Percentiles rank a stretch among this genome's conserved stretches.
phyloP scores from a whole-genome alignment of 1,140 invertebrate species.

The Papilio aristodemus region DNA sequence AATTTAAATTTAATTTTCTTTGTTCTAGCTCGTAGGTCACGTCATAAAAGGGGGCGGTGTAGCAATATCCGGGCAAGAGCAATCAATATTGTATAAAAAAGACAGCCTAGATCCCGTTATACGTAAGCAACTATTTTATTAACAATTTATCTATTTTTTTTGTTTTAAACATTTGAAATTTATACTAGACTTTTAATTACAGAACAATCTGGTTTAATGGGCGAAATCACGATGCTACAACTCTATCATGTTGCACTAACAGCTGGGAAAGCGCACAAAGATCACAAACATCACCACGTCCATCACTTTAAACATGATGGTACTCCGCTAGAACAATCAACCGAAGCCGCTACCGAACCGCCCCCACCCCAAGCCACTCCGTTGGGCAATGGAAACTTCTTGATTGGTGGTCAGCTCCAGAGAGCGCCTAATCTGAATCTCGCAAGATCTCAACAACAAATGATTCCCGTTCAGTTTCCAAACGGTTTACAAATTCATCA shows the following conservation, averaged over 20 bases:
- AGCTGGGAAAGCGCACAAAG: conserved; percentile 90
- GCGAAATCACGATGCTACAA: conserved; percentile 89
- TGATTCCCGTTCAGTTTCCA: conserved; percentile 72
- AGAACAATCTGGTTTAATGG: conserved; percentile 85
- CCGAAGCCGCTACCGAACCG: conserved; percentile 80
- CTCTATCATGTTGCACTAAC: conserved; percentile 88
- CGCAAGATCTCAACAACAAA: conserved; percentile 80
- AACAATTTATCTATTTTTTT: conserved; percentile 16
- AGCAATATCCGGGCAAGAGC: conserved; percentile 87
- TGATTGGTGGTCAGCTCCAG: conserved; percentile 86
- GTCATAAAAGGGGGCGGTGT: conserved; percentile 88
- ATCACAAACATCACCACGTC: conserved; percentile 91
- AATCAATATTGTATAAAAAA: conserved; percentile 79
- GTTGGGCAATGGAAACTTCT: conserved; percentile 81
- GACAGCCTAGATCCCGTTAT: conserved; percentile 80
- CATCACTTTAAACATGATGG: conserved; percentile 89
- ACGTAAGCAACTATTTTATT: conserved; percentile 64
- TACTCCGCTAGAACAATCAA: conserved; percentile 80
- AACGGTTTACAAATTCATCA: conserved; percentile 79
- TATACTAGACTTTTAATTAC: conserved; percentile 36
- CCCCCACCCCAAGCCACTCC: conserved; percentile 77
- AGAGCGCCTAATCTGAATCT: conserved; percentile 82
- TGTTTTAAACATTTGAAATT: conserved; percentile 4
- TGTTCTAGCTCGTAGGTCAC: conserved; percentile 87
- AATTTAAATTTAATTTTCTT: conserved; percentile 35